Evolutionary conservation across 2,113 vertebrate species (phyloP).

Genomic region (Toxotes chatareus): DNA sequence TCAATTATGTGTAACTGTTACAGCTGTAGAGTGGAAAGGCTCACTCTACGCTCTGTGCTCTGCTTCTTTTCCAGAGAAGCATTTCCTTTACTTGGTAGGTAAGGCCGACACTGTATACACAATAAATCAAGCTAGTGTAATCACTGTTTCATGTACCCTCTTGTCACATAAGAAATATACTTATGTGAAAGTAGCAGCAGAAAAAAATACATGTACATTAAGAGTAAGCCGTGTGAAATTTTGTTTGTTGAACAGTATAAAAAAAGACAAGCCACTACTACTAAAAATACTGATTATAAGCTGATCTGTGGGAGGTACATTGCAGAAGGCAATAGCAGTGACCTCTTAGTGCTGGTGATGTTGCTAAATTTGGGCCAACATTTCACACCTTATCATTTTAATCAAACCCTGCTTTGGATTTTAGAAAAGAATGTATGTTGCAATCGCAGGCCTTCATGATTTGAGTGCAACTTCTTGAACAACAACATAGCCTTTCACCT

Average conservation of each 20-base stretch:
- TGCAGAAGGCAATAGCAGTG: slow-evolving; percentile 14
- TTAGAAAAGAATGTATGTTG: slow-evolving; percentile 31
- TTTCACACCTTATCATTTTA: slow-evolving; percentile 37
- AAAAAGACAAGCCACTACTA: slow-evolving; percentile 16
- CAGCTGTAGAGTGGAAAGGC: slow-evolving; percentile 54
- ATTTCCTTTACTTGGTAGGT: slow-evolving; percentile 49
- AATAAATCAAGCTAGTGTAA: slow-evolving; percentile 70
- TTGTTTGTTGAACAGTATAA: background rate
- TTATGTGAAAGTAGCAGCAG: slow-evolving; percentile 23
- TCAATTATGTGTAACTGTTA: slow-evolving; percentile 70
- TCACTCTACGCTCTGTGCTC: slow-evolving; percentile 31
- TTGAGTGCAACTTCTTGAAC: slow-evolving; percentile 23
- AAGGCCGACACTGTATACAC: slow-evolving; percentile 32
- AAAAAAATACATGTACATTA: background rate
- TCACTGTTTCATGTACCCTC: slow-evolving; percentile 53
- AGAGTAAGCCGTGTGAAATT: background rate
- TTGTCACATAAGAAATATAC: slow-evolving; percentile 37
- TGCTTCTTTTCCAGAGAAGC: slow-evolving; percentile 60
- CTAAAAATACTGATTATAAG: slow-evolving; percentile 24
- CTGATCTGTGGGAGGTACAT: slow-evolving; percentile 9
- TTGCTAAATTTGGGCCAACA: background rate
- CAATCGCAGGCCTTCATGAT: slow-evolving; percentile 32
- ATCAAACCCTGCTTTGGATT: slow-evolving; percentile 39
- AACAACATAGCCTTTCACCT: slow-evolving; percentile 16
- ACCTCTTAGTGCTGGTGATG: background rate